phyloP scores from a whole-genome alignment of 2,888 invertebrate species.

The Ariolimax columbianus region DNA sequence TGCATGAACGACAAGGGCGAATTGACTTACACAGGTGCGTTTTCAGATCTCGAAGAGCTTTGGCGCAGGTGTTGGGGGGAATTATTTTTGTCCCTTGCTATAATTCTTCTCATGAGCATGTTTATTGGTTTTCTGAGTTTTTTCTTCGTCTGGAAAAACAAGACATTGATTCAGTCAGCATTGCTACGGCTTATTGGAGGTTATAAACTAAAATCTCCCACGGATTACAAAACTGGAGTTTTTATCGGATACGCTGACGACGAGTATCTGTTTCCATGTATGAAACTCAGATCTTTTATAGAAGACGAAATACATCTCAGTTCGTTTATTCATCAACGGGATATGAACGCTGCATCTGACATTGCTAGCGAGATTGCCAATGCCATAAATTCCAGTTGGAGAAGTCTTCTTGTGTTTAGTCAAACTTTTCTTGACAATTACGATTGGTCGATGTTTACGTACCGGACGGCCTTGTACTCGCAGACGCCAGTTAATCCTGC shows the following conservation, averaged over 20 bases:
- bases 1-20: background rate
- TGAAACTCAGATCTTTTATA: background rate
- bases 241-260: conserved; percentile 30
- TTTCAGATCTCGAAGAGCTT: background rate
- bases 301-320: background rate
- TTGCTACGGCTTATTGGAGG: background rate
- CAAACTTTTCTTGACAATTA: background rate
- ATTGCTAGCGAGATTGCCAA: conserved; percentile 23
- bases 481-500: conserved; percentile 2
- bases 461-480: conserved; percentile 23
- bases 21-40: too few species aligned
- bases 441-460: conserved; percentile 23
- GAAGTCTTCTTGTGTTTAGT: conserved; percentile 29
- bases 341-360: background rate
- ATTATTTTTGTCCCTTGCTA: background rate
- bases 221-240: conserved; percentile 26
- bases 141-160: background rate
- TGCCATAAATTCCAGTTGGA: conserved; percentile 35
- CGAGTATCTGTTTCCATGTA: conserved; percentile 22
- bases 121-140: background rate
- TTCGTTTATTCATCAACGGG: conserved; percentile 3
- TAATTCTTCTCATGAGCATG: background rate
- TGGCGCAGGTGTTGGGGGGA: conserved; percentile 19
- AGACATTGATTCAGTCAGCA: background rate
- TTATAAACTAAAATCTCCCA: background rate